Evolutionary conservation across 2,797 vertebrate species (phyloP).

Genomic region (Pachyuromys duprasi): DNA sequence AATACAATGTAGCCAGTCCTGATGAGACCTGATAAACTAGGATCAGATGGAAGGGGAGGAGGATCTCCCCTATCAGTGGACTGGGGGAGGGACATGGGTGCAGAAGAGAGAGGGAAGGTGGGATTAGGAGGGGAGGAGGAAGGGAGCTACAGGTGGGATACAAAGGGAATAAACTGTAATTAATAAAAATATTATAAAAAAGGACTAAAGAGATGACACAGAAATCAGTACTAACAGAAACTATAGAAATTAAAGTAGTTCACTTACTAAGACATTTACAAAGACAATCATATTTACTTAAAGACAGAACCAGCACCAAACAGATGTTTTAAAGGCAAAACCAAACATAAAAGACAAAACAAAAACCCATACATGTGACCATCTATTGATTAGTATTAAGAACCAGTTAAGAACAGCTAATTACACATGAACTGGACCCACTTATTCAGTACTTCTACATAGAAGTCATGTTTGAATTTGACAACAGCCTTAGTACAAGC

Average conservation of each 20-base stretch:
- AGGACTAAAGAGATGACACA: background rate
- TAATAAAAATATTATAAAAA: background rate
- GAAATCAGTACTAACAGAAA: slow-evolving; percentile 9
- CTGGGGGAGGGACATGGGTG: no score
- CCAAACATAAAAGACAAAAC: background rate
- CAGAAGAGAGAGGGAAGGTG: no score
- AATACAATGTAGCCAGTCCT: no score
- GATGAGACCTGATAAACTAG: no score
- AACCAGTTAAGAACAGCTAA: slow-evolving; percentile 16
- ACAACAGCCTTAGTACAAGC: background rate
- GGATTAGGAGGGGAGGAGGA: no score
- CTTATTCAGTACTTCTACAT: background rate
- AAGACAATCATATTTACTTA: background rate
- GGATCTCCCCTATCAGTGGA: no score
- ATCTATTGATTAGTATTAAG: slow-evolving; percentile 17
- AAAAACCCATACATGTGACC: slow-evolving; percentile 10
- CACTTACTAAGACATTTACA: background rate
- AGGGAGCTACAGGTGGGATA: no score
- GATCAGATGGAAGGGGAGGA: no score
- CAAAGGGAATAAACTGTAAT: no score
- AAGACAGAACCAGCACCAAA: background rate
- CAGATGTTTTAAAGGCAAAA: slow-evolving; percentile 36
- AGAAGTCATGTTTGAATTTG: slow-evolving; percentile 22
- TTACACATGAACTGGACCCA: background rate
- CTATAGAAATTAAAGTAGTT: background rate